A percentile compares a stretch with the other conserved stretches of the same genome.
phyloP scores from a whole-genome alignment of 2,797 vertebrate genomes.

The Cirrhinus molitorella region DNA sequence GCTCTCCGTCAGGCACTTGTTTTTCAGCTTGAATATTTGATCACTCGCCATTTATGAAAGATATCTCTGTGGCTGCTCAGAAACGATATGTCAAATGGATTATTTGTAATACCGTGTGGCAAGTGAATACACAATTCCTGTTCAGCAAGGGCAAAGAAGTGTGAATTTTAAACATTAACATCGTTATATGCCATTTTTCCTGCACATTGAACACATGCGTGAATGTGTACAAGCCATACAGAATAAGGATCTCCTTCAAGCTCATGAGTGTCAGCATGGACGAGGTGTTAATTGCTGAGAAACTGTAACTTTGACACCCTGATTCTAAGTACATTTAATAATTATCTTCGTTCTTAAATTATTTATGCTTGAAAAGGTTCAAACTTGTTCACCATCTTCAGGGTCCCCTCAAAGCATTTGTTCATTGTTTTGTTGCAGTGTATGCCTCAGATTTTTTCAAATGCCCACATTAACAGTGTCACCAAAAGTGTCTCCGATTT shows the following conservation, averaged over 20 bases:
- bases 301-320: constrained; percentile 39
- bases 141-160: constrained; percentile 36
- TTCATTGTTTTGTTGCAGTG: constrained; percentile 15
- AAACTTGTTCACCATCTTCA: constrained; percentile 16
- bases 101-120: constrained; percentile 45
- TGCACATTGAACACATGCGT: neutral
- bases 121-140: constrained; percentile 45
- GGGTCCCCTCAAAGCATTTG: neutral
- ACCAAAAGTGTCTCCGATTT: constrained; percentile 78
- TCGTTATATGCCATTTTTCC: constrained; percentile 17
- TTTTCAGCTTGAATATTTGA: constrained; percentile 52
- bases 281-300: constrained; percentile 53
- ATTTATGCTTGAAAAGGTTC: constrained; percentile 20
- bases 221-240: neutral
- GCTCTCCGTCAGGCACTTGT: constrained; percentile 25
- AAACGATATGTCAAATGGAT: constrained; percentile 48
- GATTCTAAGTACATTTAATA: constrained; percentile 9
- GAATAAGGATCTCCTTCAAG: constrained; percentile 18
- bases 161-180: constrained; percentile 41
- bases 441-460: constrained; percentile 27
- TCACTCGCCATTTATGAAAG: constrained; percentile 33
- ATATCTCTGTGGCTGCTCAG: constrained; percentile 32
- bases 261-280: constrained; percentile 9
- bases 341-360: neutral
- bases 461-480: constrained; percentile 68